Evolutionary conservation across 2,797 vertebrate genomes (phyloP).

Genomic region (Simalia tracyae): DNA sequence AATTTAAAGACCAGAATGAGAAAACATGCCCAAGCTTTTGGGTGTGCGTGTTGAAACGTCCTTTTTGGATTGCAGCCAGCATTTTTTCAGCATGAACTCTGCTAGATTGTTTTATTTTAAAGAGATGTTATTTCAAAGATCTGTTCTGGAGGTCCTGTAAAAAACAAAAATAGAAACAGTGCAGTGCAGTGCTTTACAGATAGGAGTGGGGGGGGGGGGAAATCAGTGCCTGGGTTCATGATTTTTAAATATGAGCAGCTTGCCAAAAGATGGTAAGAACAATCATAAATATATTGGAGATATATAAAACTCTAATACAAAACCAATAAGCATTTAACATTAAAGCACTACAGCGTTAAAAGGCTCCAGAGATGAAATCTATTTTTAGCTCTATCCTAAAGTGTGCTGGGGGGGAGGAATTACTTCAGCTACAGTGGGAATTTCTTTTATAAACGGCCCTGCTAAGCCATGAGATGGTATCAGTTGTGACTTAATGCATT

Average conservation of each 20-base stretch:
- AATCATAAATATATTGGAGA: neutral
- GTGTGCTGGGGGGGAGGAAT: too few species aligned
- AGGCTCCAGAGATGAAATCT: neutral
- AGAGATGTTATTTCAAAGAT: neutral
- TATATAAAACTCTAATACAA: neutral
- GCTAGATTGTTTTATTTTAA: neutral
- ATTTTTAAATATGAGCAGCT: neutral
- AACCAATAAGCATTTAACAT: neutral
- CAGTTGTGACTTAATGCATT: neutral
- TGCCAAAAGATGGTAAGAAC: neutral
- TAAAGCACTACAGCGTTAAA: neutral
- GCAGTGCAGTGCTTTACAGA: neutral
- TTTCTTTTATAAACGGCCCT: neutral
- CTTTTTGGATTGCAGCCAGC: neutral
- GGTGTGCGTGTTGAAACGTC: neutral
- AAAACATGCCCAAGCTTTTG: neutral
- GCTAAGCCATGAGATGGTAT: neutral
- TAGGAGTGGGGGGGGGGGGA: neutral
- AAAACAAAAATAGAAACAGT: neutral
- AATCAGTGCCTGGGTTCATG: neutral
- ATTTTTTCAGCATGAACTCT: conserved; percentile 6
- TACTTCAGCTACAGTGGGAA: neutral
- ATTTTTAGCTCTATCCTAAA: neutral
- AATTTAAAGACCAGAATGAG: neutral
- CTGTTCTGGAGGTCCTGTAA: neutral